Conservation (phyloP, 2,888 invertebrate species). For the Limnephilus auricula region DNA sequence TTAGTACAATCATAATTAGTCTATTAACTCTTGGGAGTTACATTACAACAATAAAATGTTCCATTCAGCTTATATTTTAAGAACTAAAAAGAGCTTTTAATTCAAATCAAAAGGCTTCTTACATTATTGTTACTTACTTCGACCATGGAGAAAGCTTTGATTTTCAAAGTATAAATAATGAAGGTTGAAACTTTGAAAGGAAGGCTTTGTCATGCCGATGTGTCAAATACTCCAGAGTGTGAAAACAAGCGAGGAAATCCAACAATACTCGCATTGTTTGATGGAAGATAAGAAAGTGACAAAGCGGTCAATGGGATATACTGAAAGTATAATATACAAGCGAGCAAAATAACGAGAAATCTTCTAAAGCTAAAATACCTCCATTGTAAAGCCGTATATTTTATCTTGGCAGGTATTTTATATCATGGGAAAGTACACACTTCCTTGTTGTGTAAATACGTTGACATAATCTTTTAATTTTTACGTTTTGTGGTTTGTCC, state of each 20-base stretch:
- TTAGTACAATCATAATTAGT: too few relatives aligned
- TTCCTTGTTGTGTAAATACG: neutral
- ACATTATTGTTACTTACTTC: neutral
- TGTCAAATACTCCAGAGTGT: neutral
- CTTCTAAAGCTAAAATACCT: neutral
- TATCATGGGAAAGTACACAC: neutral
- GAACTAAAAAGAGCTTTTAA: too few relatives aligned
- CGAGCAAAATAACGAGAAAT: neutral
- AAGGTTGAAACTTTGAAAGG: neutral
- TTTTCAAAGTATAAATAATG: neutral
- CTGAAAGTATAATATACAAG: neutral
- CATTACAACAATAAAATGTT: too few relatives aligned
- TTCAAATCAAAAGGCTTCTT: neutral
- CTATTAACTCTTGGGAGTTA: too few relatives aligned
- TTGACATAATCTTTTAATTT: neutral
- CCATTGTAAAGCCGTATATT: neutral
- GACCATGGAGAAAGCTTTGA: neutral
- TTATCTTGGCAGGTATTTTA: neutral
- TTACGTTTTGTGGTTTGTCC: too few relatives aligned
- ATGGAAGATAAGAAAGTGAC: neutral
- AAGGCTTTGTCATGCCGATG: neutral
- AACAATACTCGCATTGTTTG: neutral
- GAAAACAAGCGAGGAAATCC: neutral
- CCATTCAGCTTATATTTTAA: too few relatives aligned
- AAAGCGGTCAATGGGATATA: neutral